Evolutionary conservation across 2,113 vertebrate genomes (phyloP).

Genomic region (Pleuronectes platessa): DNA sequence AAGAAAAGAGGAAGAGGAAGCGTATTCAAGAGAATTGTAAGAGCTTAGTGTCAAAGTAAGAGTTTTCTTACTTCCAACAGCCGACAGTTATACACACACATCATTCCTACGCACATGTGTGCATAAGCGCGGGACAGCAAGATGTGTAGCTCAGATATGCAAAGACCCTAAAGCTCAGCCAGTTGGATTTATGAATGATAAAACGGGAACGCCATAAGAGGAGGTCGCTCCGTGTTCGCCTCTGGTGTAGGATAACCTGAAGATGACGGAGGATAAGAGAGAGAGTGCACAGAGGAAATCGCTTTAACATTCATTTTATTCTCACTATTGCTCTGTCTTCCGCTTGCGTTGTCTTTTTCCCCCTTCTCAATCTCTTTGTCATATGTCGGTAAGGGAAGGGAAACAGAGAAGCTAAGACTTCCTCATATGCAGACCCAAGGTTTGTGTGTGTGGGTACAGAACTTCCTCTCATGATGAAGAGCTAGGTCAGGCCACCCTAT

Average conservation of each 20-base stretch:
- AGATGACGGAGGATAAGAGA: constrained; percentile 15
- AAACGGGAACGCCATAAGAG: not conserved
- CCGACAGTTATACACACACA: not conserved
- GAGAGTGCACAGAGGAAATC: constrained; percentile 2
- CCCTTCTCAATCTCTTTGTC: constrained; percentile 18
- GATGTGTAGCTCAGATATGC: constrained; percentile 24
- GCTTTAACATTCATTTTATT: constrained; percentile 12
- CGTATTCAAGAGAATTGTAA: not conserved
- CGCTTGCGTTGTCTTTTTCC: constrained; percentile 25
- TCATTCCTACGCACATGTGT: not conserved
- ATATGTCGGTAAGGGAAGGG: constrained; percentile 67
- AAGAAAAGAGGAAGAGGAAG: not conserved
- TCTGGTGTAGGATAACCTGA: constrained; percentile 24
- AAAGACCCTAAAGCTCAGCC: not conserved
- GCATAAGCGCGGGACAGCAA: constrained; percentile 8
- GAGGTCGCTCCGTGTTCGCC: not conserved
- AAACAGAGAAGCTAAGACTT: constrained; percentile 65
- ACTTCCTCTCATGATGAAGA: constrained; percentile 25
- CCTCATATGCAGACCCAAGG: constrained; percentile 66
- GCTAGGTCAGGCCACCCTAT: constrained; percentile 46
- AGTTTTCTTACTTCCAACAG: not conserved
- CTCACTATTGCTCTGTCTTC: not conserved
- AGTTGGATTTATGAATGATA: constrained; percentile 32
- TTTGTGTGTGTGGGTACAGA: constrained; percentile 43
- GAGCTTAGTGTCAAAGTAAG: not conserved